Conservation (phyloP, 2,797 vertebrate genomes). For the Sparidentex hasta region DNA sequence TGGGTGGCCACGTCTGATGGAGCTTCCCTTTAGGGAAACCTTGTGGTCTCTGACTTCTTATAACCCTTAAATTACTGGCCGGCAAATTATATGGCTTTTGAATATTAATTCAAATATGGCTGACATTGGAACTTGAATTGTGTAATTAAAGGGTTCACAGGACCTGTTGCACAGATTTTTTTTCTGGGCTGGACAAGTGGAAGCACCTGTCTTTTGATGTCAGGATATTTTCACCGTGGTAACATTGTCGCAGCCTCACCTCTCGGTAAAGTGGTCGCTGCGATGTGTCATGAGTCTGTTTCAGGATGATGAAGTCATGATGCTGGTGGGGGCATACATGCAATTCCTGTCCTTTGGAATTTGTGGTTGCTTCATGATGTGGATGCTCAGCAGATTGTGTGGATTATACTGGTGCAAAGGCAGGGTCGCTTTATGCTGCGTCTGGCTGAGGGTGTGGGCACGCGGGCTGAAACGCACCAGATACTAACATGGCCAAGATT, state of each 20-base stretch:
- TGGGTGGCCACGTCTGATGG: constrained; percentile 68
- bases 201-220: constrained; percentile 51
- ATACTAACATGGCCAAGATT: constrained; percentile 12
- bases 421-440: constrained; percentile 16
- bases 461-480: background rate
- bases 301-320: constrained; percentile 56
- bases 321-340: constrained; percentile 18
- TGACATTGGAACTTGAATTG: constrained; percentile 43
- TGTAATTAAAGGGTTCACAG: constrained; percentile 58
- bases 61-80: constrained; percentile 51
- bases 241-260: constrained; percentile 20
- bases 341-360: constrained; percentile 49
- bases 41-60: constrained; percentile 45
- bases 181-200: constrained; percentile 18
- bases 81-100: constrained; percentile 71
- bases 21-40: constrained; percentile 45
- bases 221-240: background rate
- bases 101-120: constrained; percentile 75
- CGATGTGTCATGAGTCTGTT: constrained; percentile 24
- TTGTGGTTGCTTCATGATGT: constrained; percentile 49
- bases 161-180: constrained; percentile 30
- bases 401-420: constrained; percentile 20
- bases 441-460: constrained; percentile 27
- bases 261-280: constrained; percentile 16
- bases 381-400: constrained; percentile 50